Percentiles rank a stretch among this genome's conserved stretches.
Conservation (phyloP, 2,113 vertebrate species). For the Engraulis encrasicolus region DNA sequence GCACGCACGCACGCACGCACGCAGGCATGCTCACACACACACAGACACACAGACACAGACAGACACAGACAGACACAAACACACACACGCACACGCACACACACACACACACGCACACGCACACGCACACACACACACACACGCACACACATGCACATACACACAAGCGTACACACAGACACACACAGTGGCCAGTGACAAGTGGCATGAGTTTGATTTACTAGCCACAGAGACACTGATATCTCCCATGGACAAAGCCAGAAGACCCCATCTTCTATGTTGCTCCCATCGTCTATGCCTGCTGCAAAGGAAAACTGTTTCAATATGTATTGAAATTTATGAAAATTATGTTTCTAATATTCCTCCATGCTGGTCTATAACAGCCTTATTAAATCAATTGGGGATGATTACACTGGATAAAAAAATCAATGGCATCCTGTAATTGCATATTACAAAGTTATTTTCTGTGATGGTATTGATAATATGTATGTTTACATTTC, state of each 20-base stretch:
- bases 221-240: constrained; percentile 70
- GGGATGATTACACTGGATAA: constrained; percentile 82
- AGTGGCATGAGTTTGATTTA: constrained; percentile 77
- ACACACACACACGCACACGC: neutral
- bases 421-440: constrained; percentile 90
- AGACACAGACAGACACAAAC: neutral
- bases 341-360: constrained; percentile 88
- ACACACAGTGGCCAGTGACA: constrained; percentile 59
- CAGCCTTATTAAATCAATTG: constrained; percentile 92
- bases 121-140: neutral
- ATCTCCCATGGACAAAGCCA: constrained; percentile 64
- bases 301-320: constrained; percentile 64
- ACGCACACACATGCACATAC: neutral
- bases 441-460: constrained; percentile 95
- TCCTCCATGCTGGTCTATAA: constrained; percentile 83
- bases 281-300: constrained; percentile 59
- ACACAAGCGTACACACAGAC: constrained; percentile 21
- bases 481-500: constrained; percentile 92
- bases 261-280: constrained; percentile 57
- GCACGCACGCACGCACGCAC: neutral
- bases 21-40: too few relatives aligned
- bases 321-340: constrained; percentile 84
- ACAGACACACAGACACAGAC: neutral
- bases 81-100: too few relatives aligned
- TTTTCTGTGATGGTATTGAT: constrained; percentile 92